Evolutionary conservation across 1,140 invertebrate genomes (phyloP).

Genomic region (Cotesia chilonis): DNA sequence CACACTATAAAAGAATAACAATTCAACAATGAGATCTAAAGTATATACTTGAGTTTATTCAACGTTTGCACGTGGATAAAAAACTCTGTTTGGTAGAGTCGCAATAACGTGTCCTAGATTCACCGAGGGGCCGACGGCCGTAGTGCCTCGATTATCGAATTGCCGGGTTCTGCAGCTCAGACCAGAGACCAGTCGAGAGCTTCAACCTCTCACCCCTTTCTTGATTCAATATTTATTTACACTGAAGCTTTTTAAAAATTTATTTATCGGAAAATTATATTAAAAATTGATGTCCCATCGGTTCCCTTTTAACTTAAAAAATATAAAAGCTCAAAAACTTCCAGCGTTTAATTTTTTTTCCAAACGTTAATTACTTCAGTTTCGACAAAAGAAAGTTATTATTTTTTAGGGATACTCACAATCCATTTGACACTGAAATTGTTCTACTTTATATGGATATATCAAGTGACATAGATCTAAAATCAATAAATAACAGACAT

Average conservation of each 20-base stretch:
- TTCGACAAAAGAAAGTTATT: background rate
- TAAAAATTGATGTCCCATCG: too few relatives aligned
- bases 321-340: too few relatives aligned
- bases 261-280: too few relatives aligned
- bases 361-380: too few relatives aligned
- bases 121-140: slow-evolving; percentile 55
- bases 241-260: too few relatives aligned
- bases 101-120: slow-evolving; percentile 57
- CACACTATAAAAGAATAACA: too few relatives aligned
- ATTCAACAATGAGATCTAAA: background rate
- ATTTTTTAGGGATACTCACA: background rate
- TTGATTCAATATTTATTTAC: background rate
- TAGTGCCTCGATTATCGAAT: slow-evolving; percentile 59
- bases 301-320: too few relatives aligned
- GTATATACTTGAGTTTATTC: background rate
- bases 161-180: slow-evolving; percentile 34
- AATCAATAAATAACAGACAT: slow-evolving; percentile 32
- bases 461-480: slow-evolving; percentile 36
- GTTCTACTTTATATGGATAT: slow-evolving; percentile 20
- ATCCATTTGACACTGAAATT: slow-evolving; percentile 12
- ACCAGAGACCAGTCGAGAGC: background rate
- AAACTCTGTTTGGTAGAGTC: slow-evolving; percentile 29
- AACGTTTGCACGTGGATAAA: background rate
- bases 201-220: background rate
- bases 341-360: too few relatives aligned